Conservation (phyloP, 1,140 invertebrate species). For the Limonius californicus region DNA sequence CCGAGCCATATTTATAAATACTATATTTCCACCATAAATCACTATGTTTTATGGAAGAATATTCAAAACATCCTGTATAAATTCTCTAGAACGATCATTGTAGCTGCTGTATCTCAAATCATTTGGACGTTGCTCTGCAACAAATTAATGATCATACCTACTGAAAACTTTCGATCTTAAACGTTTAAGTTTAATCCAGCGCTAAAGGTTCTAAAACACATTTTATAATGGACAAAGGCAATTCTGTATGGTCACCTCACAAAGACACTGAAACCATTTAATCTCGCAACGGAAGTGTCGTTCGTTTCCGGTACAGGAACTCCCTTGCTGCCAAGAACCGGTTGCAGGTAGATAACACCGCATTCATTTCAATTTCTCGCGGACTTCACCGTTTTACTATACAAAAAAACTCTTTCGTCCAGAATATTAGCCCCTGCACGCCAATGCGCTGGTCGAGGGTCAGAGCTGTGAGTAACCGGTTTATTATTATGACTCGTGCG, state of each 20-base stretch:
- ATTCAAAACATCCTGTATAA: too few species aligned
- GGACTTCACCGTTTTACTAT: constrained; percentile 4
- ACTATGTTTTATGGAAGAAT: too few species aligned
- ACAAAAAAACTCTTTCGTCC: neutral
- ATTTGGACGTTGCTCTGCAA: too few species aligned
- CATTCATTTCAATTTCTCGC: constrained; percentile 13
- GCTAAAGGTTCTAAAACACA: too few species aligned
- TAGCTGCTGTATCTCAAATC: too few species aligned
- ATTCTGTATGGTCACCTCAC: constrained; percentile 16
- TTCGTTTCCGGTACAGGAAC: constrained; percentile 17
- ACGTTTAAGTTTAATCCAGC: too few species aligned
- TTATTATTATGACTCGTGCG: neutral
- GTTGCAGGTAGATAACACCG: constrained; percentile 13
- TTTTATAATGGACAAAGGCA: constrained; percentile 11
- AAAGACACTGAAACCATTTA: constrained; percentile 18
- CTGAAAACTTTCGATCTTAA: too few species aligned
- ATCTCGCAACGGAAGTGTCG: constrained; percentile 15
- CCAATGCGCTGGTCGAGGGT: neutral
- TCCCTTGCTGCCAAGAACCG: constrained; percentile 10
- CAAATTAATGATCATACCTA: too few species aligned
- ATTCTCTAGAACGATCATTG: too few species aligned
- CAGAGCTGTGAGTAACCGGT: neutral
- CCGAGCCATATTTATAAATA: too few species aligned
- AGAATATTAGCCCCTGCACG: constrained; percentile 1
- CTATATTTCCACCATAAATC: too few species aligned